Evolutionary conservation across 2,797 vertebrate genomes (phyloP).

Genomic region (Poecilia gillii): DNA sequence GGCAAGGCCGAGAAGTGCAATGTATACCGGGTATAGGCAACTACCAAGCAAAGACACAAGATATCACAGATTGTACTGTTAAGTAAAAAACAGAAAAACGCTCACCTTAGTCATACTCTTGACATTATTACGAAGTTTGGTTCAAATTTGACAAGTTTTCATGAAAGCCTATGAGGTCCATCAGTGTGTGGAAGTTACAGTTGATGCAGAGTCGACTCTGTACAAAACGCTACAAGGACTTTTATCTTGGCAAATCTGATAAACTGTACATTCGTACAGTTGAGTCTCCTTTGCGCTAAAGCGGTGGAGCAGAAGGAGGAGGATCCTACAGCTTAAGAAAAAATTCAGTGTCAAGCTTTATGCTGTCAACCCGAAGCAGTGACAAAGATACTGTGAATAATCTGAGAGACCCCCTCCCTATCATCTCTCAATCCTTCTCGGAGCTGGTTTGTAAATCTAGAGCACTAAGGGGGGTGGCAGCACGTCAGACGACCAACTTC

Average conservation of each 20-base stretch:
- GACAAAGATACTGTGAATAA: constrained; percentile 56
- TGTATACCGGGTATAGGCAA: constrained; percentile 71
- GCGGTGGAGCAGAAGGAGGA: constrained; percentile 45
- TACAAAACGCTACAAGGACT: constrained; percentile 44
- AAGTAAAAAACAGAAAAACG: constrained; percentile 56
- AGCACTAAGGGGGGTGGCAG: constrained; percentile 59
- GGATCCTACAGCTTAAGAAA: constrained; percentile 51
- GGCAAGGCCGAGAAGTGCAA: constrained; percentile 75
- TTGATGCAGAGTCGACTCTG: constrained; percentile 47
- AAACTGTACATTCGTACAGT: constrained; percentile 72
- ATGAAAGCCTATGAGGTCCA: constrained; percentile 56
- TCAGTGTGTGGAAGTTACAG: constrained; percentile 54
- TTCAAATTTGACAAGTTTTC: constrained; percentile 50
- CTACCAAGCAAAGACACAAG: constrained; percentile 75
- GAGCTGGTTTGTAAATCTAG: constrained; percentile 47
- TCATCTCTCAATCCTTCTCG: constrained; percentile 34
- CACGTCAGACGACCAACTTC: constrained; percentile 56
- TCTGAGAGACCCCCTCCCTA: constrained; percentile 52
- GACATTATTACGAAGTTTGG: constrained; percentile 58
- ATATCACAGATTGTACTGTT: constrained; percentile 68
- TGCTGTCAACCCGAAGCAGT: constrained; percentile 53
- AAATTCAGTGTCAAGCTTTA: constrained; percentile 64
- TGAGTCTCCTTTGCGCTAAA: constrained; percentile 54
- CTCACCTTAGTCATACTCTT: constrained; percentile 52
- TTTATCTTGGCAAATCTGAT: constrained; percentile 63